These are phyloP conservation scores for Polymixis lichenea DNA, from an alignment of 2,888 invertebrate genomes.

Conservation along the genomic window DNA sequence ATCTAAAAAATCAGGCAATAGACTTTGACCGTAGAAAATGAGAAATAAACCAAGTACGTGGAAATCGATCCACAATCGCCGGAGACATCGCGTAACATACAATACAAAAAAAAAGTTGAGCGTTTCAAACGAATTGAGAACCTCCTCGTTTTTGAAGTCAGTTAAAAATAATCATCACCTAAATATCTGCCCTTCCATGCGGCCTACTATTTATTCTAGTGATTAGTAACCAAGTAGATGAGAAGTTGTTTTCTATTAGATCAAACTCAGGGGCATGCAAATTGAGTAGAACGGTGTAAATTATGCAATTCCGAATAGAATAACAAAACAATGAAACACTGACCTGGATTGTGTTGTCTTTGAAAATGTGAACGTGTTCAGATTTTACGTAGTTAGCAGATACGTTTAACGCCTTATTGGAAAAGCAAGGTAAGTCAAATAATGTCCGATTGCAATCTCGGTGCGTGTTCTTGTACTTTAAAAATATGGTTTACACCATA, in stretches of 20 bases:
- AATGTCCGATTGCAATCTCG: neutral
- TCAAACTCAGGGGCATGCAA: slow-evolving; percentile 39
- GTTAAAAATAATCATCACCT: neutral
- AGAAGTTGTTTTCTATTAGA: slow-evolving; percentile 19
- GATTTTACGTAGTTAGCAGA: neutral
- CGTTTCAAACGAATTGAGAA: too few species aligned
- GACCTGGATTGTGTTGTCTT: slow-evolving; percentile 54
- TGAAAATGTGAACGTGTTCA: slow-evolving; percentile 38
- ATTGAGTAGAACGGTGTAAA: slow-evolving; percentile 48
- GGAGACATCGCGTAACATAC: too few species aligned
- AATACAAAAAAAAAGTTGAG: too few species aligned
- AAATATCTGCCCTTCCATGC: neutral
- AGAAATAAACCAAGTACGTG: too few species aligned
- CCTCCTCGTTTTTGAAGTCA: too few species aligned
- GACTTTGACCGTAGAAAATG: neutral
- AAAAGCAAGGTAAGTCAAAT: neutral
- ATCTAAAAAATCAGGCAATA: neutral
- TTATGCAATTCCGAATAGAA: slow-evolving; percentile 50
- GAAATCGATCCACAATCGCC: too few species aligned
- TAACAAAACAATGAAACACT: slow-evolving; percentile 59
- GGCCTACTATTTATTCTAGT: neutral
- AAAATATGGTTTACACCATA: neutral
- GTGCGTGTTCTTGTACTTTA: neutral
- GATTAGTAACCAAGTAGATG: slow-evolving; percentile 5
- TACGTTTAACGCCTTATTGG: neutral